Evolutionary conservation across 2,113 vertebrate genomes (phyloP).

Genomic region (Vulpes lagopus): DNA sequence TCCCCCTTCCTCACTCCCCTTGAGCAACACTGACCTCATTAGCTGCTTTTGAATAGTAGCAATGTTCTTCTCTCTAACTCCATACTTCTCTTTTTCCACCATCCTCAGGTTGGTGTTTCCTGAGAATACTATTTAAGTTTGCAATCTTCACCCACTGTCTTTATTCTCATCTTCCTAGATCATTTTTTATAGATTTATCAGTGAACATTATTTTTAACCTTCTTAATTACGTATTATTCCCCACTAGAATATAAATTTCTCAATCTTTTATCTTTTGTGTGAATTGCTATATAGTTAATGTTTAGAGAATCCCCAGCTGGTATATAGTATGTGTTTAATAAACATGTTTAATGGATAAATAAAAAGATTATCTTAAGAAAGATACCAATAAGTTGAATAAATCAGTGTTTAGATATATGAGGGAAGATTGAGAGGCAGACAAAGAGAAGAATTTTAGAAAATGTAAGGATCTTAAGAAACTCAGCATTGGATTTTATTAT

Average conservation of each 20-base stretch:
- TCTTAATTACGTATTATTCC: neutral
- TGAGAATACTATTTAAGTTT: neutral
- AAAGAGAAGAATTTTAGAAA: neutral
- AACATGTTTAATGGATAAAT: neutral
- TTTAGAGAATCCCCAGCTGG: neutral
- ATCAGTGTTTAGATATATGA: neutral
- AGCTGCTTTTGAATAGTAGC: neutral
- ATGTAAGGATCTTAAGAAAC: neutral
- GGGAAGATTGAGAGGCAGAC: neutral
- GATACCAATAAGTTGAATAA: neutral
- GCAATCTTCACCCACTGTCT: neutral
- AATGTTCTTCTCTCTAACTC: neutral
- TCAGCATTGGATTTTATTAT: neutral
- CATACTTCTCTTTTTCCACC: neutral
- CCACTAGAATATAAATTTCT: neutral
- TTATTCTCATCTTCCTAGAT: neutral
- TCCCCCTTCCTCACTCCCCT: neutral
- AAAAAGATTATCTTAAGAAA: constrained; percentile 24
- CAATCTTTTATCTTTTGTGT: neutral
- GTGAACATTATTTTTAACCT: neutral
- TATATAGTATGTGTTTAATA: neutral
- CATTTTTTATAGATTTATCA: neutral
- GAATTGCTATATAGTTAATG: neutral
- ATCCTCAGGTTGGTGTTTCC: neutral
- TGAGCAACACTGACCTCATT: neutral